These are phyloP conservation scores for Tetramorium simillimum DNA, from an alignment of 1,140 invertebrate species.

Conservation along the genomic window DNA sequence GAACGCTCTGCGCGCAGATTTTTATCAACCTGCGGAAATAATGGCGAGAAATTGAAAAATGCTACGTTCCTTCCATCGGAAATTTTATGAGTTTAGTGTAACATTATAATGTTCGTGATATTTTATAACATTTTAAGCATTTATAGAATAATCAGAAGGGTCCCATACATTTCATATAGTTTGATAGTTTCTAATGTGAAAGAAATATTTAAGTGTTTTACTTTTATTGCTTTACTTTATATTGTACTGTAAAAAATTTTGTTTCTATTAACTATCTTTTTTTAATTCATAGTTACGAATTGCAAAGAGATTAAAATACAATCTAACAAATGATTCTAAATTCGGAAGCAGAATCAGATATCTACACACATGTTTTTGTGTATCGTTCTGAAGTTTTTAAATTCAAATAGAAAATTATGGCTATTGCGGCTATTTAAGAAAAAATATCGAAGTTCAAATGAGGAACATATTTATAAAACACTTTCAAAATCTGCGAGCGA, in stretches of 20 bases:
- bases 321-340: not conserved
- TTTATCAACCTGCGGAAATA: slow-evolving; percentile 1
- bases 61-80: not conserved
- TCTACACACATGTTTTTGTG: not conserved
- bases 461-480: not conserved
- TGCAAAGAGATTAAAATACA: not conserved
- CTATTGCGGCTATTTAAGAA: not conserved
- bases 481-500: not conserved
- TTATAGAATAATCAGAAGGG: not conserved
- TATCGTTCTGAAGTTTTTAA: not conserved
- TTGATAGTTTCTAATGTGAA: not conserved
- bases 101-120: not conserved
- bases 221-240: not conserved
- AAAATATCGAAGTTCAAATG: not conserved
- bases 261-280: not conserved
- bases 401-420: not conserved
- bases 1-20: not conserved
- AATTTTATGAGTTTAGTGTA: not conserved
- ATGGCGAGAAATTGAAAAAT: not conserved
- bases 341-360: not conserved
- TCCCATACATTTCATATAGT: not conserved
- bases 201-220: not conserved
- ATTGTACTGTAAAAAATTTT: not conserved
- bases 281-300: not conserved
- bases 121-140: not conserved